phyloP scores from a whole-genome alignment of 2,888 invertebrate genomes.

The Cheilosia impressa region DNA sequence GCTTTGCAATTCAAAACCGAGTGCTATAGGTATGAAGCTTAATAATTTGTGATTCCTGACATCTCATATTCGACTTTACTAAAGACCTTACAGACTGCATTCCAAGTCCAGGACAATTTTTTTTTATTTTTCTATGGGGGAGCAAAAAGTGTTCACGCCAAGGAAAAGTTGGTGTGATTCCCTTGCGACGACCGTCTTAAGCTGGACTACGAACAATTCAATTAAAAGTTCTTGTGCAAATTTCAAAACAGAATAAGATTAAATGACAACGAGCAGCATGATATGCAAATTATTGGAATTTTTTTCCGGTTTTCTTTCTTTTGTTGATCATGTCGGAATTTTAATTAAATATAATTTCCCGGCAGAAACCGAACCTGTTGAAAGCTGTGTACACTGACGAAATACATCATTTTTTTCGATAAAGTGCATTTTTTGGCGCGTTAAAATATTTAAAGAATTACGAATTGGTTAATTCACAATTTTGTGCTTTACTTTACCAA shows the following conservation, averaged over 20 bases:
- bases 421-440: conserved; percentile 31
- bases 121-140: neutral
- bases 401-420: conserved; percentile 13
- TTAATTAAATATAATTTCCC: conserved; percentile 57
- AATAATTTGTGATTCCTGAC: neutral
- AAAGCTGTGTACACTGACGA: conserved; percentile 1
- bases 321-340: conserved; percentile 45
- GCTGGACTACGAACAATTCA: conserved; percentile 57
- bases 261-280: conserved; percentile 37
- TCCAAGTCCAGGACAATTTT: conserved; percentile 10
- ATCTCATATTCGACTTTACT: neutral
- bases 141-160: neutral
- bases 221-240: conserved; percentile 65
- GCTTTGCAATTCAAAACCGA: no score
- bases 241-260: conserved; percentile 49
- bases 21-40: neutral
- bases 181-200: conserved; percentile 22
- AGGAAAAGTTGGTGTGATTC: conserved; percentile 41
- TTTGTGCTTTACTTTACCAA: neutral
- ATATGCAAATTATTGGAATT: conserved; percentile 63
- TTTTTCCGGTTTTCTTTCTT: conserved; percentile 22
- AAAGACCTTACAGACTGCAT: neutral
- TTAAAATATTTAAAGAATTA: conserved; percentile 22
- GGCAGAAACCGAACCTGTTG: conserved; percentile 38
- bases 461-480: conserved; percentile 12